Conservation (phyloP, 2,797 vertebrate genomes). For the Chaetophractus vellerosus region DNA sequence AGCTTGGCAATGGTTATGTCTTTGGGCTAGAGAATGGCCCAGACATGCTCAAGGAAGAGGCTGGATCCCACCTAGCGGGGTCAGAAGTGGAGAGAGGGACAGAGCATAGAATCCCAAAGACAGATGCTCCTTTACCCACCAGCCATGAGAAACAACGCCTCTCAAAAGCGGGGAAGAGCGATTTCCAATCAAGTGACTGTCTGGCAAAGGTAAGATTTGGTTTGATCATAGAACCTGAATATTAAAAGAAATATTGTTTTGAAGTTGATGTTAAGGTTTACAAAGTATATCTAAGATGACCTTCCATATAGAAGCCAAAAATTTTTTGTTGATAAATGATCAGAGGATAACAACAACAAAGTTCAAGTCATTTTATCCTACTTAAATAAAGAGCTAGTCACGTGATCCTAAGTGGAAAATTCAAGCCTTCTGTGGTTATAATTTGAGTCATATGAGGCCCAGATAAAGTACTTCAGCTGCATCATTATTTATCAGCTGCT, state of each 20-base stretch:
- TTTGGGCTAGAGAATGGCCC: constrained; percentile 90
- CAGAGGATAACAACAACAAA: constrained; percentile 70
- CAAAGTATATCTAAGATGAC: neutral
- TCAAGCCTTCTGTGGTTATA: constrained; percentile 78
- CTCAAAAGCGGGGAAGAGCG: constrained; percentile 89
- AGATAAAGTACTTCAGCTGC: constrained; percentile 69
- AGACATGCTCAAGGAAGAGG: constrained; percentile 88
- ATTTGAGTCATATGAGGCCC: constrained; percentile 75
- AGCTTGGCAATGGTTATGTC: constrained; percentile 79
- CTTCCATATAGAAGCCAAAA: constrained; percentile 43
- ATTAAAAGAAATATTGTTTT: constrained; percentile 29
- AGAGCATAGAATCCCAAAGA: constrained; percentile 82
- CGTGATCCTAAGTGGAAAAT: constrained; percentile 79
- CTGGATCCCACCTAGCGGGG: constrained; percentile 84
- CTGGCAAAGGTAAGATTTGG: constrained; percentile 91
- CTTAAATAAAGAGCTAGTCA: constrained; percentile 67
- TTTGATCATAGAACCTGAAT: neutral
- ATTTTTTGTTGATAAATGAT: constrained; percentile 67
- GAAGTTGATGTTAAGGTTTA: constrained; percentile 50
- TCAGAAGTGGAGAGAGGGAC: constrained; percentile 82
- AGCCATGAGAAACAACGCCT: constrained; percentile 88
- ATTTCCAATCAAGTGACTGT: constrained; percentile 90
- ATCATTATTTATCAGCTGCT: constrained; percentile 82
- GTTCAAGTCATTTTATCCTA: constrained; percentile 76
- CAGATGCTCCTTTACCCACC: constrained; percentile 80